phyloP scores from a whole-genome alignment of 2,888 invertebrate genomes.

The Rhaphigaster nebulosa region DNA sequence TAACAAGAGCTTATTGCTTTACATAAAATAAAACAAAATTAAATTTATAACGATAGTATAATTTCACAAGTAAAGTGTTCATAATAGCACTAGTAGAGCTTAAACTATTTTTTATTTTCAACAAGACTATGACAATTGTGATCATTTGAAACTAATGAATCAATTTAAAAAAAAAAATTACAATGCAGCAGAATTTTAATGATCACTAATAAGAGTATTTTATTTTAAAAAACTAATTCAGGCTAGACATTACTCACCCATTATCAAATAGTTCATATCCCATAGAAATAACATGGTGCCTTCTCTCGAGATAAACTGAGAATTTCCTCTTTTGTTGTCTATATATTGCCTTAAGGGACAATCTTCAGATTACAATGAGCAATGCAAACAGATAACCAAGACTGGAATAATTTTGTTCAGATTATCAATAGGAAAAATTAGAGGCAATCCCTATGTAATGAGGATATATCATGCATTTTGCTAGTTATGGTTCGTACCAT shows the following conservation, averaged over 20 bases:
- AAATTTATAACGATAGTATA: no score
- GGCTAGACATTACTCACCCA: neutral
- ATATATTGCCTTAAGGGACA: neutral
- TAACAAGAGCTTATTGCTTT: no score
- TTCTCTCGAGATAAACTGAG: neutral
- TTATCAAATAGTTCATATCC: neutral
- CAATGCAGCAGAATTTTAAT: no score
- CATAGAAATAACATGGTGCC: neutral
- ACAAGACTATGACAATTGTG: neutral
- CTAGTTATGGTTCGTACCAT: neutral
- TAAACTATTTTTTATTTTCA: no score
- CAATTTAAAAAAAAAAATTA: neutral
- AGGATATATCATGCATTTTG: neutral
- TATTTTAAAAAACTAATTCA: neutral
- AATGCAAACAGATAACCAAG: neutral
- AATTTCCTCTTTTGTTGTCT: neutral
- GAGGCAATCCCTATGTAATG: neutral
- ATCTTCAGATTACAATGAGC: slow-evolving; percentile 13
- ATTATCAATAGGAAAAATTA: neutral
- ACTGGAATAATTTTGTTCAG: neutral
- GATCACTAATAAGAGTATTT: neutral
- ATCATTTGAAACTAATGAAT: neutral
- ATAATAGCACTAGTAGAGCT: no score
- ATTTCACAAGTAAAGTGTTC: no score
- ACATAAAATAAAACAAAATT: no score